Evolutionary conservation across 2,888 invertebrate species (phyloP).

Genomic region (Parthenolecanium corni): DNA sequence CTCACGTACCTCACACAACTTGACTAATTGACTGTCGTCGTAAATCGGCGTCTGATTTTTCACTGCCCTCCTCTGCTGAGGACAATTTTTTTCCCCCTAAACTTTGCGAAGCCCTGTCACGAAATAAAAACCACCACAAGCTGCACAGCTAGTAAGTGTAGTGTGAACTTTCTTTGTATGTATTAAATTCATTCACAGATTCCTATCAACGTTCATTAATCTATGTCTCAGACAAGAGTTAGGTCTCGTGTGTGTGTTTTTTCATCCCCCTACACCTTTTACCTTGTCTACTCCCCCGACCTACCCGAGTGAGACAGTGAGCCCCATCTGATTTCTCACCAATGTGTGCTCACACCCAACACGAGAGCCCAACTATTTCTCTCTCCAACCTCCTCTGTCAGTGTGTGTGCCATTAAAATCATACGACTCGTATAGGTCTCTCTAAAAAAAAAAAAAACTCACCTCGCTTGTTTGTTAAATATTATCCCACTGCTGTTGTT

Average conservation of each 20-base stretch:
- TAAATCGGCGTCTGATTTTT: no score
- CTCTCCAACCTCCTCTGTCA: no score
- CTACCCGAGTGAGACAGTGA: constrained; percentile 10
- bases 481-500: constrained; percentile 24
- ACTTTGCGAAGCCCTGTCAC: constrained; percentile 16
- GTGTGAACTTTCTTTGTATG: constrained; percentile 26
- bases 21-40: no score
- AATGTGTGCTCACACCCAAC: constrained; percentile 14
- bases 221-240: constrained; percentile 27
- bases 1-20: no score
- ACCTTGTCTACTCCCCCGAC: no score
- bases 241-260: constrained; percentile 22
- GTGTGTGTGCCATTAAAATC: constrained; percentile 16
- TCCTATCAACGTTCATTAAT: constrained; percentile 28
- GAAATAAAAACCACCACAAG: constrained; percentile 24
- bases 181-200: constrained; percentile 28
- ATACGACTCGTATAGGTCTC: constrained; percentile 20
- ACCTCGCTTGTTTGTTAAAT: constrained; percentile 24
- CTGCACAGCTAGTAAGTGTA: constrained; percentile 20
- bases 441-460: constrained; percentile 18
- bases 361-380: background rate
- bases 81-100: no score
- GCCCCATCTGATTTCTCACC: constrained; percentile 8
- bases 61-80: no score
- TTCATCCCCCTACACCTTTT: no score